A percentile compares a stretch with the other conserved stretches of the same genome.
phyloP scores from a whole-genome alignment of 2,797 vertebrate genomes.

The Acrocephalus scirpaceus region DNA sequence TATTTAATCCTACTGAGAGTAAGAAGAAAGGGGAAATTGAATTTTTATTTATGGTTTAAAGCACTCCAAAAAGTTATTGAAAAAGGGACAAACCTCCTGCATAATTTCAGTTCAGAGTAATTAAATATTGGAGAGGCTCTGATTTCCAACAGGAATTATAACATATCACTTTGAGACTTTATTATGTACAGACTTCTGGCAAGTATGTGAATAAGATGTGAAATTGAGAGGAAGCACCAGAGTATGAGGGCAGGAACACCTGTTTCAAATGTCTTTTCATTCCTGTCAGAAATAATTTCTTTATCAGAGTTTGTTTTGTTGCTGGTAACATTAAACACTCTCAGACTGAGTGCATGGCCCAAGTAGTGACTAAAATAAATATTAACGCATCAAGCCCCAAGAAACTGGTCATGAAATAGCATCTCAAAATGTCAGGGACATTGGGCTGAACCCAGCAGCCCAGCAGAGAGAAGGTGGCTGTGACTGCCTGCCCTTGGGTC shows the following conservation, averaged over 20 bases:
- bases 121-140: background rate
- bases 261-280: background rate
- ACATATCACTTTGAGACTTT: background rate
- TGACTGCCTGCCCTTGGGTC: background rate
- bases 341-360: background rate
- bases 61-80: conserved; percentile 1
- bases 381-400: background rate
- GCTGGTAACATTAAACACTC: background rate
- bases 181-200: background rate
- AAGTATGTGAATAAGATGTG: background rate
- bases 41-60: conserved; percentile 38
- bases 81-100: background rate
- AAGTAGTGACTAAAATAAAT: background rate
- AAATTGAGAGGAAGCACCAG: background rate
- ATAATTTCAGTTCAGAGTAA: conserved; percentile 14
- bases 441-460: fast-evolving
- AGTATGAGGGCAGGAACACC: background rate
- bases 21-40: conserved; percentile 13
- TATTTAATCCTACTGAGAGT: conserved; percentile 25
- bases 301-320: background rate
- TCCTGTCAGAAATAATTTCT: background rate
- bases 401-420: background rate
- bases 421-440: background rate
- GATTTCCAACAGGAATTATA: background rate
- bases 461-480: background rate